Evolutionary conservation across 1,140 invertebrate genomes (phyloP).

Genomic region (Aradophagus sp.): DNA sequence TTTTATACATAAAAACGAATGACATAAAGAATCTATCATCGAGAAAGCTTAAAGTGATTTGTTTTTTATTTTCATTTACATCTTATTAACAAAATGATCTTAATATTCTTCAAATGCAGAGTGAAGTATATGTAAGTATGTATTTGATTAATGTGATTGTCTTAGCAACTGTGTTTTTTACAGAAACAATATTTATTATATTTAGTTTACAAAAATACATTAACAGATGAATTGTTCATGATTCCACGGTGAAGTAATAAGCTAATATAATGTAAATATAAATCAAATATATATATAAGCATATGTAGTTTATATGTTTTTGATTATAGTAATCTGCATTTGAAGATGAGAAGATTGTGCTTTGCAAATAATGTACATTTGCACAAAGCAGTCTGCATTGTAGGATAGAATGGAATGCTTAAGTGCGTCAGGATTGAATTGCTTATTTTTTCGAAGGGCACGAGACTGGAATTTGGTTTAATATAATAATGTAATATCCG

Average conservation of each 20-base stretch:
- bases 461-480: slow-evolving; percentile 71
- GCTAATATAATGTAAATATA: too few species aligned
- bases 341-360: slow-evolving; percentile 63
- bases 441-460: slow-evolving; percentile 75
- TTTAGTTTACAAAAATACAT: too few species aligned
- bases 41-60: too few species aligned
- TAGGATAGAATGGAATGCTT: slow-evolving; percentile 70
- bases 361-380: slow-evolving; percentile 69
- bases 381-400: slow-evolving; percentile 69
- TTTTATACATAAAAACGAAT: slow-evolving; percentile 47
- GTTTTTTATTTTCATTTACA: slow-evolving; percentile 11
- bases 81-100: slow-evolving; percentile 1
- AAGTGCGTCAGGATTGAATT: slow-evolving; percentile 66
- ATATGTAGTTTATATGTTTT: neutral
- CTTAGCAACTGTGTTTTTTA: too few species aligned
- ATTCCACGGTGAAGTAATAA: too few species aligned
- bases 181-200: too few species aligned
- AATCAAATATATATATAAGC: too few species aligned
- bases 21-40: slow-evolving; percentile 61
- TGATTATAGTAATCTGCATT: slow-evolving; percentile 52
- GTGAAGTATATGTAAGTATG: too few species aligned
- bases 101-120: too few species aligned
- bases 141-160: too few species aligned
- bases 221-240: too few species aligned
- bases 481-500: too few species aligned